phyloP scores from a whole-genome alignment of 2,888 invertebrate species.

The Scaptomyza caliginosa region DNA sequence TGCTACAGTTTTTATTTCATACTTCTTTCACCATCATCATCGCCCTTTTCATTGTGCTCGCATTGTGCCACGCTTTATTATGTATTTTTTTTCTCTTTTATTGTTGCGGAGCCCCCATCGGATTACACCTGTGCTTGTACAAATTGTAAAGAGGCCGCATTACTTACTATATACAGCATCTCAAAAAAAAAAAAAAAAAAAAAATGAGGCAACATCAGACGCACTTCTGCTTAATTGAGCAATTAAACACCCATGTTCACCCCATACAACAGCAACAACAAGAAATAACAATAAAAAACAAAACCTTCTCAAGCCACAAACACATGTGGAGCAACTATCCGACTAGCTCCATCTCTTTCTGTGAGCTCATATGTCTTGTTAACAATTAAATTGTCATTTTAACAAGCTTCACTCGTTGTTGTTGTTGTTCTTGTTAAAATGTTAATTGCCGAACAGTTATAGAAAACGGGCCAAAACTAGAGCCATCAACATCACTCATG shows the following conservation, averaged over 20 bases:
- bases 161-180: conserved; percentile 63
- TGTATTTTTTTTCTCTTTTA: conserved; percentile 13
- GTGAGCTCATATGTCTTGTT: conserved; percentile 63
- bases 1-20: conserved; percentile 50
- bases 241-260: conserved; percentile 80
- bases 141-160: conserved; percentile 8
- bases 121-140: conserved; percentile 67
- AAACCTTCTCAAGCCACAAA: conserved; percentile 65
- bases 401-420: conserved; percentile 75
- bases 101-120: conserved; percentile 22
- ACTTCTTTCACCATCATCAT: neutral
- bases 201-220: conserved; percentile 36
- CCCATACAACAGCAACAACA: conserved; percentile 44
- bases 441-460: conserved; percentile 82
- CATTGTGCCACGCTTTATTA: conserved; percentile 40
- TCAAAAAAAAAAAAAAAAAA: neutral
- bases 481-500: conserved; percentile 44
- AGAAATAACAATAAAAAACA: conserved; percentile 39
- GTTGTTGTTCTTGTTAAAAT: conserved; percentile 65
- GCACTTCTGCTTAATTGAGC: conserved; percentile 80
- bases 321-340: conserved; percentile 75
- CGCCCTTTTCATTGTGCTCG: conserved; percentile 13
- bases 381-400: conserved; percentile 83
- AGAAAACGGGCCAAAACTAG: conserved; percentile 62
- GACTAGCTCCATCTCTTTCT: conserved; percentile 22